Base-by-base conservation (phyloP, 2,797 vertebrate species). In the Xyrichtys novacula region DNA sequence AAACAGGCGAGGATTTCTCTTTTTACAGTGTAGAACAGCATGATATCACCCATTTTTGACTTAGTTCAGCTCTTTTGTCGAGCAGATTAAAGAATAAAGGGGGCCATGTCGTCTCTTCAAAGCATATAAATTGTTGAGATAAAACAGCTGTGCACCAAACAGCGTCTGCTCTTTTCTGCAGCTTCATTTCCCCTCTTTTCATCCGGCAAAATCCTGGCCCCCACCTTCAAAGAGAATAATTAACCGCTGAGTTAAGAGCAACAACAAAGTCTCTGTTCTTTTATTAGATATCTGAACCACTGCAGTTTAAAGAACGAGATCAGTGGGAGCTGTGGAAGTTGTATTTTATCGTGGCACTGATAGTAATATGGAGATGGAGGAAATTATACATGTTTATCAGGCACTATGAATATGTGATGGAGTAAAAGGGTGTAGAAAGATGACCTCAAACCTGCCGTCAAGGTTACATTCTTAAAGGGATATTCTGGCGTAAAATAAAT, bases 201-300 rank as follows among this genome's bases (percentile, higher is more conserved):
- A 75, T 67, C 4, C n/a, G 5, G 65, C 34, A 25, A 55, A 58
- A 49, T 48, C 56, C 43, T 43, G 60, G 82, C 71, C 66, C 78
- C 66, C 36, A 39, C 66, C 71, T 81, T 83, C 65, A 80, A 81
- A 82, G 43, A 50, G 75, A 82, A 83, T 79, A 71, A 80, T 78
- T 65, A 81, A 64, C 59, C 7, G 3, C 43, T 11, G 63, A 68
- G 60, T 59, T 69, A 39, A 65, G 55, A 64, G 70, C 70, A 65
- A 76, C 50, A 74, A 46, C 44, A 46, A 25, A 46, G 44, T 52
- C 71, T 60, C 15, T 36, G 19, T 39, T 68, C 43, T 28, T 62
- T 54, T 47, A 48, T 75, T 59, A 39, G 43, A 47, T 31, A 36
- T 56, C 46, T 6, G 44, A 68, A 28, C 29, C 40, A 42, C n/a